Percentiles rank a stretch among this genome's conserved stretches.
Conservation (phyloP, 1,140 invertebrate species). For the Eupeodes corollae region DNA sequence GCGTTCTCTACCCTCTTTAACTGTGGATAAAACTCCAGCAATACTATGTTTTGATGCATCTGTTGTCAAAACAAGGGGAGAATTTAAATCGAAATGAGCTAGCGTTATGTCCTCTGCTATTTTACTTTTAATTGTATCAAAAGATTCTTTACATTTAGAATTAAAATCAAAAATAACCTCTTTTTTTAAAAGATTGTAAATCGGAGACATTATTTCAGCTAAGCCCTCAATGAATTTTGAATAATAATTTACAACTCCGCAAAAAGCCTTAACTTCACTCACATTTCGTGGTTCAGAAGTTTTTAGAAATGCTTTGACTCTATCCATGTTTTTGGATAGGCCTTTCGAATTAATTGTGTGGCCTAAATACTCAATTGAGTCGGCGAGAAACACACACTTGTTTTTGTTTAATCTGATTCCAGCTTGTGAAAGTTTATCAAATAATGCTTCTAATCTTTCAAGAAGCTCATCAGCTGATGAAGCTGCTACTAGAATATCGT, state of each 20-base stretch:
- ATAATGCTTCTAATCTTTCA: conserved; percentile 4
- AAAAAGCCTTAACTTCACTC: conserved; percentile 19
- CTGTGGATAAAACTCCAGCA: conserved; percentile 10
- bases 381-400: conserved; percentile 23
- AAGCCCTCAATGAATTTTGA: conserved; percentile 26
- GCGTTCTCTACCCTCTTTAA: conserved; percentile 12
- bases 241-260: conserved; percentile 33
- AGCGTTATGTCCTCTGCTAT: conserved; percentile 13
- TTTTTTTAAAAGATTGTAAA: conserved; percentile 20
- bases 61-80: conserved; percentile 7
- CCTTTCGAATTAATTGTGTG: conserved; percentile 18
- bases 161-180: conserved; percentile 17
- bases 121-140: conserved; percentile 18
- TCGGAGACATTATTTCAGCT: conserved; percentile 13
- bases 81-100: conserved; percentile 10
- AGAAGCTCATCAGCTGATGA: conserved; percentile 15
- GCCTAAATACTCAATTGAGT: conserved; percentile 23
- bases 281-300: conserved; percentile 18
- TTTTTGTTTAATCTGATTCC: conserved; percentile 17
- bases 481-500: conserved; percentile 33
- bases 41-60: conserved; percentile 11
- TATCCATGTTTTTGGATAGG: conserved; percentile 11
- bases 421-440: conserved; percentile 2
- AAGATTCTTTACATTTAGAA: conserved; percentile 14
- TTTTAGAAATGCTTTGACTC: conserved; percentile 14